Base-by-base conservation (phyloP, 2,888 invertebrate species). In the Incurvaria masculella region DNA sequence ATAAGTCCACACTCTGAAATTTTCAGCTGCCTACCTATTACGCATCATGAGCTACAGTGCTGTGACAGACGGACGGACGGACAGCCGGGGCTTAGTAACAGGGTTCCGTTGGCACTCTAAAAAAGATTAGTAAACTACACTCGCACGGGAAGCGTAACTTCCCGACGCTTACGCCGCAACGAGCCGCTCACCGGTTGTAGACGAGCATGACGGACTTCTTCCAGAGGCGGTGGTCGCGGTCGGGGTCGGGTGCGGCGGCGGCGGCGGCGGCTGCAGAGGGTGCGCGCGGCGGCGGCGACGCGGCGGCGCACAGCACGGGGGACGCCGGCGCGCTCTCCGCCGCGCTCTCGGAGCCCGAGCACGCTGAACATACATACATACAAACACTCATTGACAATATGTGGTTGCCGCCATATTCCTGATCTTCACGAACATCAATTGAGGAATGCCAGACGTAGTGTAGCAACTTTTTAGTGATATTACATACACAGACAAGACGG, bases 121-220 rank as follows among this genome's bases (percentile, higher is more conserved):
- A n/a, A n/a, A n/a, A n/a, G n/a, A n/a, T n/a, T n/a, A n/a, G n/a
- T n/a, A n/a, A n/a, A n/a, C n/a, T n/a, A n/a, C n/a, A n/a, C n/a
- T n/a, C n/a, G n/a, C n/a, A n/a, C n/a, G n/a, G n/a, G n/a, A n/a
- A n/a, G n/a, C n/a, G n/a, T n/a, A n/a, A n/a, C n/a, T n/a, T n/a
- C n/a, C n/a, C n/a, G n/a, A n/a, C n/a, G n/a, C n/a, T n/a, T n/a
- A n/a, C n/a, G n/a, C n/a, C n/a, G n/a, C n/a, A n/a, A n/a, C n/a
- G n/a, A n/a, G n/a, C n/a, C n/a, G 44, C 45, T 33, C 16, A 73
- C 66, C 84, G 71, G 66, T 79, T 87, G 56, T 88, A 89, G 0
- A 94, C 88, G 6, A 92, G 75, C 83, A 94, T 85, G 44, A 96
- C 89, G 1, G 93, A 88, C 63, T 95, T 95, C 72, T 92, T 94